Base-by-base conservation (phyloP, 2,797 vertebrate species). In the Enteromius unitaeniatus region DNA sequence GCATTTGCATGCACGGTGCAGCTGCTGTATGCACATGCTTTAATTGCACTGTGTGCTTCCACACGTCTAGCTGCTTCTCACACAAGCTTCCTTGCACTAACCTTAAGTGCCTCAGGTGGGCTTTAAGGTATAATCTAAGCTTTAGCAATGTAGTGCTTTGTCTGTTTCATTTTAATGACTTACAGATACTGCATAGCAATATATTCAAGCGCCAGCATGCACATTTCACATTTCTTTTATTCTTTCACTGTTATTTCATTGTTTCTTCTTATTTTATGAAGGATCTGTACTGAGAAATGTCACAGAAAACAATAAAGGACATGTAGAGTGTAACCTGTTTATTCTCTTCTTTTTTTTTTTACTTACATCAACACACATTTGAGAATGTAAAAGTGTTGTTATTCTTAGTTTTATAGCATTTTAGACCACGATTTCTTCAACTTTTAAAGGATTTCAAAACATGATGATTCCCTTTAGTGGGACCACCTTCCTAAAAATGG, bases 241-340 rank as follows among this genome's bases (percentile, higher is more conserved):
- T 67, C 11, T 51, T 82, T 19, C 5, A 88, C 86, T 45, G 45
- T 23, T 13, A 13, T 53, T 23, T 4, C 28, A 28, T 4, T 58
- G 23, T 8, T 9, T 53, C 34, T n/a, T 89, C 81, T 92, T 91
- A 89, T 91, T 87, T 91, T 89, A 88, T 89, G 85, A 85, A 82
- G 64, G 67, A 80, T 90, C 87, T 90, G 89, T 92, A 93, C 90
- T 90, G 87, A 90, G 53, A 78, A 91, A 92, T 92, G 90, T 91
- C 88, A 88, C 88, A 81, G 89, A 91, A 87, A 90, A 86, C 70
- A 88, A 88, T 88, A 88, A 88, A 88, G 31, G 86, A 89, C 13
- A 89, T 86, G 89, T 87, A 91, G 92, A 93, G 88, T 90, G 90
- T 45, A 77, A 60, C 23, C 19, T 53, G 55, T 45, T 45, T 47